Base-by-base conservation (phyloP, 2,888 invertebrate species). In the Drosophila peninsularis region DNA sequence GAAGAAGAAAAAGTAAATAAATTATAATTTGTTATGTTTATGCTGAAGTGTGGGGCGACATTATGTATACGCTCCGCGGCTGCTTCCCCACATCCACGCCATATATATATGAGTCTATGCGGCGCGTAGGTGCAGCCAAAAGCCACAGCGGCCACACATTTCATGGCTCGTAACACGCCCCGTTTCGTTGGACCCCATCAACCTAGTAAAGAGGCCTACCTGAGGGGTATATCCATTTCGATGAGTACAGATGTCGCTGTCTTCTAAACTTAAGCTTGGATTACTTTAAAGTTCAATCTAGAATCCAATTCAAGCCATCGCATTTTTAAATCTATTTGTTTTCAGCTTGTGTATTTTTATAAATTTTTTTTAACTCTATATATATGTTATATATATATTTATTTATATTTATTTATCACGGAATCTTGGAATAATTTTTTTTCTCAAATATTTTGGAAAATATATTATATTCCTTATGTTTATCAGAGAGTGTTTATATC, bases 91-190 rank as follows among this genome's bases (percentile, higher is more conserved):
- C 19, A 49, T 45, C 61, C 72, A 77, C 13, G 13, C 19, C 41
- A 19, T 41, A 41, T 19, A 65, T 52, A 62, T 78, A 88, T 77
- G 77, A 85, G 85, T 85, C 77, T 83, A 65, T 45, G 61, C 61
- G 68, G 68, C 77, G 82, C 86, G 88, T 88, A 88, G 88, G 82
- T 80, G 83, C 88, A 83, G 76, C 77, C 65, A 68, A 75, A 72
- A 72, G 54, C 63, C 63, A 60, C 75, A 70, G 64, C 74, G 65
- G 80, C 80, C 75, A 83, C 75, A 80, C 86, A 82, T 71, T 75
- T 75, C 88, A 79, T 87, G 61, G 78, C 69, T 78, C 58, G 66
- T 50, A 86, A 62, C 83, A 82, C 82, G 88, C 82, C 82, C 88
- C 65, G 71, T 71, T 87, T 69, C 42, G 44, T 34, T 49, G 55